Base-by-base conservation (phyloP, 2,113 vertebrate species). In the Lipophrys pholis region DNA sequence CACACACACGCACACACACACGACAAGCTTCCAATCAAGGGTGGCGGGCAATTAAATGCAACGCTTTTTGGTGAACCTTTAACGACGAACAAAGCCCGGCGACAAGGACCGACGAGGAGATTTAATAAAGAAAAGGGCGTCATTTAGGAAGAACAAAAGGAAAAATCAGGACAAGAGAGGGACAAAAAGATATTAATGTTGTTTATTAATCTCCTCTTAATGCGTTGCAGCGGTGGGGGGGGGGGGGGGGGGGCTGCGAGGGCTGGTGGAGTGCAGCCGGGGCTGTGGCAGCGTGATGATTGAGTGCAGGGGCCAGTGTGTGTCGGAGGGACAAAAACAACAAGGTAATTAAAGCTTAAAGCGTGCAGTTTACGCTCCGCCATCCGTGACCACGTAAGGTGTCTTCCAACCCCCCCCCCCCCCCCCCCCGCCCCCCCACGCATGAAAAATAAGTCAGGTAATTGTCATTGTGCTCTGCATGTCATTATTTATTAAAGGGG, bases 381-480 rank as follows among this genome's bases (percentile, higher is more conserved):
- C 89, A 89, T 90, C 87, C 92, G 78, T 93, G 93, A 92, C 90
- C 66, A 88, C 65, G 81, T 78, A 90, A 92, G 91, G 92, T 93
- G 90, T 92, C 89, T 89, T 85, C 89, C 53, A 73, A 84, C 86
- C 76, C 64, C 6, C 10, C n/a, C 38, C 61, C 48, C 40, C 40
- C 10, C 6, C 11, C n/a, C 8, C 56, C 70, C 17, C 5, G 16
- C 52, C 74, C 21, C 2, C 21, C 2, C 21, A 30, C 67, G 43
- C 86, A 90, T 92, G 90, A 89, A 92, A 90, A 94, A 93, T 93
- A 87, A 93, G 90, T 87, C 93, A 95, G 93, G 93, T 95, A 94
- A 94, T 94, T 94, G 93, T 94, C 92, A 94, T 92, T 92, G 91
- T 74, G 82, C 88, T 69, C 77, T 82, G 85, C 71, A 52, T 90